phyloP scores from a whole-genome alignment of 2,888 invertebrate species.

The Amblyteles armatorius region DNA sequence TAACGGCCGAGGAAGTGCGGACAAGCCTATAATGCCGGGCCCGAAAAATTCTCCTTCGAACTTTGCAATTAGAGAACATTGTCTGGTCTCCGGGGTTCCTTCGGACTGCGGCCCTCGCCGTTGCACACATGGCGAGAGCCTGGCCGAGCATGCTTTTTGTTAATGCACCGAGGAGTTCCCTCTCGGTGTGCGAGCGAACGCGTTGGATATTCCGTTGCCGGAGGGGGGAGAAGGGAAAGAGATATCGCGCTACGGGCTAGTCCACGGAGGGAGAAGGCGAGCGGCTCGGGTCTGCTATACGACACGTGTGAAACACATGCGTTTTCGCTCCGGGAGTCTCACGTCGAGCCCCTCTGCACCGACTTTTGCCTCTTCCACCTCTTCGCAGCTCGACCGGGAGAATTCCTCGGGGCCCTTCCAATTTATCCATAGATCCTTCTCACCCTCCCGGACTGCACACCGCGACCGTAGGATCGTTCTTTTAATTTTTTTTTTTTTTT shows the following conservation, averaged over 20 bases:
- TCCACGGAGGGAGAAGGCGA: background rate
- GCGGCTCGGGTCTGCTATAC: constrained; percentile 38
- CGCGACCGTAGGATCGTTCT: background rate
- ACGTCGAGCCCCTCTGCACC: constrained; percentile 52
- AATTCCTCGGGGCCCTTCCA: constrained; percentile 57
- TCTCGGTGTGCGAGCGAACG: constrained; percentile 54
- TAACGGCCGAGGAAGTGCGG: constrained; percentile 49
- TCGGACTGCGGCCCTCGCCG: constrained; percentile 32
- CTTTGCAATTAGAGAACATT: constrained; percentile 70
- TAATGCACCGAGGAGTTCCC: constrained; percentile 53
- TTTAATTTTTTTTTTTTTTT: constrained; percentile 5
- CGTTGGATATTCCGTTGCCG: constrained; percentile 37
- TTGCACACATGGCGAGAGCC: constrained; percentile 62
- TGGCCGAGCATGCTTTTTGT: constrained; percentile 63
- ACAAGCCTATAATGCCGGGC: constrained; percentile 36
- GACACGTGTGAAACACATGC: constrained; percentile 77
- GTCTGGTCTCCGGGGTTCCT: constrained; percentile 55
- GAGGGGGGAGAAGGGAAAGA: background rate
- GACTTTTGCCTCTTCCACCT: constrained; percentile 56
- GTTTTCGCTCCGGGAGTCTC: constrained; percentile 76
- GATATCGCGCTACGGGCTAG: constrained; percentile 14
- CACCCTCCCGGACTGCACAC: constrained; percentile 54
- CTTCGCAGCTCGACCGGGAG: constrained; percentile 43
- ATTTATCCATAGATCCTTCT: constrained; percentile 63
- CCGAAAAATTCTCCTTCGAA: constrained; percentile 40